Evolutionary conservation across 2,888 invertebrate genomes (phyloP), one percentile per base, ranked within the genome.

Genomic region (Nymphalis c-album): DNA sequence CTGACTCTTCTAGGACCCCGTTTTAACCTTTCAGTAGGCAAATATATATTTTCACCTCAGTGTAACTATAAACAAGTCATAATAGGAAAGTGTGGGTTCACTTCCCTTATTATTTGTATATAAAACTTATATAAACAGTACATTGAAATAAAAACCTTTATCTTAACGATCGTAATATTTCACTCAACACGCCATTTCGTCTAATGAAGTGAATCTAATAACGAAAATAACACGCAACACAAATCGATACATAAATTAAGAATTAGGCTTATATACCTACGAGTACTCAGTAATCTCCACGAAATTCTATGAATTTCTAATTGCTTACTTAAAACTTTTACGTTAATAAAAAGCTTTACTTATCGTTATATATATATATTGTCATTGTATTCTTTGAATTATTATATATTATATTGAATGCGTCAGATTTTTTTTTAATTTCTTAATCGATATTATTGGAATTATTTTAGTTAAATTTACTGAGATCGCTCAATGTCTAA

Each of bases 121-220:
- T 40, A 16, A 31, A 35, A 17, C 17, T 18, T 57, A 40, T 18
- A 40, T 57, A 57, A 40, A 13, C 57, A 10, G 35, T 57, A 40
- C 8, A 40, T 35, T 31, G 40, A 13, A 57, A 35, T 57, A 57
- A 57, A 57, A 57, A 10, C 18, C 57, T 40, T 57, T 5, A 57
- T n/a, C 57, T 40, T 40, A 57, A 26, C 53, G 18, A 40, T 18
- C 18, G 6, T 18, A 40, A 40, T 48, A 18, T 48, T 48, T 57
- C 18, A 35, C 17, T 31, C n/a, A 40, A 57, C 57, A 57, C 57
- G 57, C 57, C 6, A 57, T 22, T 22, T 55, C 35, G 40, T 40
- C 53, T 40, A 57, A 57, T 57, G 18, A 40, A 57, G 57, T 57
- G 57, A 40, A 40, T n/a, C 57, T 18, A 57, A 35, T 40, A 40